These are phyloP conservation scores for Phaethon lepturus DNA, from an alignment of 2,113 vertebrate genomes.

Conservation along the genomic window DNA sequence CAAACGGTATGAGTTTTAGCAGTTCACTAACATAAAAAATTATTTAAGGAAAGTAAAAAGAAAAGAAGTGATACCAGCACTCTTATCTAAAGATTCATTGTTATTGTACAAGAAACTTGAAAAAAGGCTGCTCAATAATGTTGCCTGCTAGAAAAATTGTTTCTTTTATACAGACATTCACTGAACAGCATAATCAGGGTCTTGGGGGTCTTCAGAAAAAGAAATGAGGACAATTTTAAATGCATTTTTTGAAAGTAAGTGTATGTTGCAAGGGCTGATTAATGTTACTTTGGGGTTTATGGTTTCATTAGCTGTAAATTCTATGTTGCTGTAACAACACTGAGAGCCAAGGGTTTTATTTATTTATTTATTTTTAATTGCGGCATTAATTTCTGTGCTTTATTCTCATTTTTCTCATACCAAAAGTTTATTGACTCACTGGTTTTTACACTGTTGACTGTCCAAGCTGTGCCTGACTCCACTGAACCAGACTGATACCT, in stretches of 20 bases:
- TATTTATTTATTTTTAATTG: neutral
- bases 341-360: neutral
- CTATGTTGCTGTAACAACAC: neutral
- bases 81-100: neutral
- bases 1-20: neutral
- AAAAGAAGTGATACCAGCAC: neutral
- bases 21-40: neutral
- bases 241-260: neutral
- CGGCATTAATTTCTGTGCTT: neutral
- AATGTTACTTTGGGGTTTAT: neutral
- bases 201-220: neutral
- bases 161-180: neutral
- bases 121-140: neutral
- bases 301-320: neutral
- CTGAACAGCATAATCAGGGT: neutral
- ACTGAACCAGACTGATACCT: neutral
- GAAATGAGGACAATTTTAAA: neutral
- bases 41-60: neutral
- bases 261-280: neutral
- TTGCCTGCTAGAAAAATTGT: neutral
- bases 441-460: neutral
- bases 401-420: neutral
- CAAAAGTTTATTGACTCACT: accelerated
- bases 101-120: neutral
- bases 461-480: neutral